Evolutionary conservation across 2,888 invertebrate genomes (phyloP).

Genomic region (Dolichopus griseipennis): DNA sequence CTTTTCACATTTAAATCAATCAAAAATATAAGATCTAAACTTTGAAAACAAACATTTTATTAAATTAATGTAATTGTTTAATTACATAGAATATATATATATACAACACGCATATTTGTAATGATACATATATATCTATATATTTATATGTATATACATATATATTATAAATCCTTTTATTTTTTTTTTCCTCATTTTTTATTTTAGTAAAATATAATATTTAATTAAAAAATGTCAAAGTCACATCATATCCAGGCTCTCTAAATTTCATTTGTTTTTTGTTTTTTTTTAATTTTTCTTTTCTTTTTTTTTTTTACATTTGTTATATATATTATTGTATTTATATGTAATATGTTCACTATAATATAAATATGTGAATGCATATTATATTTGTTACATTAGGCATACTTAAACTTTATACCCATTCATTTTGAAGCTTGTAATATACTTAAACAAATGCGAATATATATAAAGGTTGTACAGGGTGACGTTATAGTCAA

Average conservation of each 20-base stretch:
- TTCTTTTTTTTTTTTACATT: too few species aligned
- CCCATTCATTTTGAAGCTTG: not conserved
- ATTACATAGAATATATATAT: not conserved
- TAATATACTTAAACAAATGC: too few species aligned
- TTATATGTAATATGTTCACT: not conserved
- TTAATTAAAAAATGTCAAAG: slow-evolving; percentile 6
- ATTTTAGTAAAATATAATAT: not conserved
- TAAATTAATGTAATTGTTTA: not conserved
- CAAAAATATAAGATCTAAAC: not conserved
- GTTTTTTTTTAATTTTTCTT: too few species aligned
- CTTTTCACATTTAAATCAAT: not conserved
- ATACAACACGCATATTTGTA: not conserved
- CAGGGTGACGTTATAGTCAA: too few species aligned
- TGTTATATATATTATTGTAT: not conserved
- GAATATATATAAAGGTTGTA: too few species aligned
- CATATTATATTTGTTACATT: not conserved
- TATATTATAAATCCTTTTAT: not conserved
- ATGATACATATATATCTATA: not conserved
- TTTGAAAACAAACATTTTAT: not conserved
- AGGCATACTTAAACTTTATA: not conserved
- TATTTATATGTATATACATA: not conserved
- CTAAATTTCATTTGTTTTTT: too few species aligned
- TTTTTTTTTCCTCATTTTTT: not conserved
- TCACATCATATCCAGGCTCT: not conserved
- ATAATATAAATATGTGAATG: not conserved